These are phyloP conservation scores for Lutraria rhynchaena DNA, from an alignment of 1,140 invertebrate species.

Conservation along the genomic window DNA sequence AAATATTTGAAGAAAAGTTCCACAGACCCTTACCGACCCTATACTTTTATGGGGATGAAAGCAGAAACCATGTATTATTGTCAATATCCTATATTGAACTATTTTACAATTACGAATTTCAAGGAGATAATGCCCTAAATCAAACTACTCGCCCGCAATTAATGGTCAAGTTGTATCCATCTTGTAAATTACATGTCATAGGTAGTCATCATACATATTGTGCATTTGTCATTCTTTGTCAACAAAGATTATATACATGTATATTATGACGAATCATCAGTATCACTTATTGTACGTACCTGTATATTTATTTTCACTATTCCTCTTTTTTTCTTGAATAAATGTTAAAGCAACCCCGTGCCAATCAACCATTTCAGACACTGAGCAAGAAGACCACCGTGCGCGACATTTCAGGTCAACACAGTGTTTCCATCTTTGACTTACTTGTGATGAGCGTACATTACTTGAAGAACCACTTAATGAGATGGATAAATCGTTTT, in stretches of 20 bases:
- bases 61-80: too few relatives aligned
- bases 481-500: slow-evolving; percentile 22
- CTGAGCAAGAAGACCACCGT: slow-evolving; percentile 13
- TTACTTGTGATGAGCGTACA: slow-evolving; percentile 17
- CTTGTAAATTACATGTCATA: neutral
- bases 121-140: too few relatives aligned
- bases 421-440: neutral
- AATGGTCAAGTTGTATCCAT: too few relatives aligned
- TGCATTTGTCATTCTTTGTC: neutral
- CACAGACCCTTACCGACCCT: too few relatives aligned
- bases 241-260: neutral
- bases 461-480: slow-evolving; percentile 49
- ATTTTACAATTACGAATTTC: too few relatives aligned
- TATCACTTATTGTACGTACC: neutral
- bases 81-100: too few relatives aligned
- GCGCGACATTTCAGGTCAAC: slow-evolving; percentile 13
- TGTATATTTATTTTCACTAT: neutral
- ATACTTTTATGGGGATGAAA: too few relatives aligned
- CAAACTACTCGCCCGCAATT: too few relatives aligned
- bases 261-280: neutral
- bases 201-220: neutral
- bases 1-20: too few relatives aligned
- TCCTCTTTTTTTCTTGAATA: neutral
- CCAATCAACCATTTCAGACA: slow-evolving; percentile 21
- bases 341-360: neutral